Conservation (phyloP, 2,797 vertebrate genomes). For the Poeciliopsis gracilis region DNA sequence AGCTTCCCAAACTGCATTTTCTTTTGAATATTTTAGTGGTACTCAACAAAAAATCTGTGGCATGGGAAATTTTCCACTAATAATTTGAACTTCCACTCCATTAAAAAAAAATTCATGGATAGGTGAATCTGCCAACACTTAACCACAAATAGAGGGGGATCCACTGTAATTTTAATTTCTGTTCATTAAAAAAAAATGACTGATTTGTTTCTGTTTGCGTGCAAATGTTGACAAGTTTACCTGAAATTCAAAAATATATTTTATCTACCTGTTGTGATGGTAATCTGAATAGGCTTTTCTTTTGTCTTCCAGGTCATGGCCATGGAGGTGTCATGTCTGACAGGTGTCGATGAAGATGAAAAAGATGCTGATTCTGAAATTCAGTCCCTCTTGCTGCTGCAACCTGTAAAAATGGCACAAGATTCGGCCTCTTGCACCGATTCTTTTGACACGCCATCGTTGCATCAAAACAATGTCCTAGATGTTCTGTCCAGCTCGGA, state of each 20-base stretch:
- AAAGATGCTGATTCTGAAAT: conserved; percentile 85
- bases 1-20: background rate
- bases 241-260: background rate
- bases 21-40: background rate
- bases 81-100: background rate
- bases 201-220: background rate
- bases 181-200: background rate
- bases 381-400: conserved; percentile 84
- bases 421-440: conserved; percentile 63
- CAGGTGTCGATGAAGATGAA: conserved; percentile 90
- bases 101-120: background rate
- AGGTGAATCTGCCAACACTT: background rate
- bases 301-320: conserved; percentile 76
- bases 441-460: conserved; percentile 64
- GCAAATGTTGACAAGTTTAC: background rate
- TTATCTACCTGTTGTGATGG: conserved; percentile 1
- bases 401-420: conserved; percentile 87
- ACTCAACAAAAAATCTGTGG: background rate
- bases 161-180: background rate
- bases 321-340: conserved; percentile 91
- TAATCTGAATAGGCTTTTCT: conserved; percentile 46
- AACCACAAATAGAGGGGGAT: background rate
- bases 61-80: background rate
- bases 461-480: conserved; percentile 69
- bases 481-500: conserved; percentile 74